Base-by-base conservation (phyloP, 2,888 invertebrate genomes). In the Metalampra italica region DNA sequence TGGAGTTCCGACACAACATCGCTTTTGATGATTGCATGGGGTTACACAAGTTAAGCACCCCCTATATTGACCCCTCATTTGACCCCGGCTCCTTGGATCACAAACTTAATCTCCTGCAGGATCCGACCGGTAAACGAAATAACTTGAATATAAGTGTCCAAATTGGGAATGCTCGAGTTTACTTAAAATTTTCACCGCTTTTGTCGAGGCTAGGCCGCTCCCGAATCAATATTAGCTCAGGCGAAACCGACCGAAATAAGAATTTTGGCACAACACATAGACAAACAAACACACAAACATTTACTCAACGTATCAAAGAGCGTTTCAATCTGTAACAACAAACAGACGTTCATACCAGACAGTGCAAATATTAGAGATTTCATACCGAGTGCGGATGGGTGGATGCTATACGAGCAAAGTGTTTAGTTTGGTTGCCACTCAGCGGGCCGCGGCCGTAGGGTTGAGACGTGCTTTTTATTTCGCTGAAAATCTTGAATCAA, bases 241-340 rank as follows among this genome's bases (percentile, higher is more conserved):
- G 47, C 52, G 54, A 54, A 54, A 57, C 55, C 55, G 53, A 53
- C 51, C 53, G 51, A 56, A 55, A 58, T 56, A 55, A 55, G 57
- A 53, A 54, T 57, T 43, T 53, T 47, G 50, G 45, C 55, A 54
- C 54, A 57, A 49, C 48, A 52, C 50, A 54, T 51, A 59, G 51
- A 66, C 61, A 63, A 57, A 63, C 60, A 74, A 71, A 68, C 62
- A 65, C 7, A 54, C 60, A 67, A 70, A 79, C 66, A 75, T 76
- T 79, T 71, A 66, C 64, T 50, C 60, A 55, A 60, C 66, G 68
- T 72, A 75, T 77, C 75, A 72, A 71, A 72, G 72, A 64, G 64
- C 62, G 68, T 66, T 71, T 67, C 73, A 73, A 77, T 75, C 71
- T 68, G 62, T 62, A 54, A 57, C 59, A 58, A 63, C 46, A 75